A percentile compares a stretch with the other conserved stretches of the same genome.
Conservation (phyloP, 1,140 invertebrate species). For the Philotrypesis tridentata region DNA sequence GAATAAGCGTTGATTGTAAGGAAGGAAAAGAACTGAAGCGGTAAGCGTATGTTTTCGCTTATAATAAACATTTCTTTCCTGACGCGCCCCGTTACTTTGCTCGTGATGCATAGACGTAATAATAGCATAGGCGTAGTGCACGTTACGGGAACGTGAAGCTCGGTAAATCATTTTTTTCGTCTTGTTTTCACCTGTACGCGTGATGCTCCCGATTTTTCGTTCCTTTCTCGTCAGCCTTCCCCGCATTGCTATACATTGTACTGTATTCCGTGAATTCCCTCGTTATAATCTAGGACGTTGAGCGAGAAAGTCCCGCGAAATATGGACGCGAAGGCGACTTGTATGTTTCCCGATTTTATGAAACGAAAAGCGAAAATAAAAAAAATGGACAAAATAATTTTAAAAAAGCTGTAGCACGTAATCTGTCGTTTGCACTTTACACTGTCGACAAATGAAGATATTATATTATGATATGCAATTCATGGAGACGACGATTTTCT, state of each 20-base stretch:
- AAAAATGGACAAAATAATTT: background rate
- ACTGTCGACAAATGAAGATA: background rate
- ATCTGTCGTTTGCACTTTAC: conserved; percentile 14
- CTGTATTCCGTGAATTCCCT: background rate
- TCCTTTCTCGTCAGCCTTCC: background rate
- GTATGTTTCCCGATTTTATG: background rate
- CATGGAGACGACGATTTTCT: background rate
- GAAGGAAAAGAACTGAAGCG: background rate
- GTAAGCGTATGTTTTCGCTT: background rate
- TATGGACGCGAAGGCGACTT: too few species aligned
- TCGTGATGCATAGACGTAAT: background rate
- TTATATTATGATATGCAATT: conserved; percentile 1
- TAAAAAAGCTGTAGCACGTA: background rate
- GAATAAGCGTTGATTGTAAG: background rate
- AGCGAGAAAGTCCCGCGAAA: background rate
- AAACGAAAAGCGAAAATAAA: background rate
- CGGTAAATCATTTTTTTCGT: background rate
- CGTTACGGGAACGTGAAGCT: background rate
- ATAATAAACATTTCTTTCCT: too few species aligned
- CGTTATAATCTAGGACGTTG: background rate
- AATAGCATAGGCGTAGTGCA: background rate
- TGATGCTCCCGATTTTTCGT: background rate
- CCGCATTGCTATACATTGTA: background rate
- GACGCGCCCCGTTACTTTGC: background rate
- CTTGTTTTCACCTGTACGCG: background rate